These are phyloP conservation scores for Caenorhabditis inopinata DNA, from an alignment of 1,140 invertebrate genomes.

Conservation along the genomic window DNA sequence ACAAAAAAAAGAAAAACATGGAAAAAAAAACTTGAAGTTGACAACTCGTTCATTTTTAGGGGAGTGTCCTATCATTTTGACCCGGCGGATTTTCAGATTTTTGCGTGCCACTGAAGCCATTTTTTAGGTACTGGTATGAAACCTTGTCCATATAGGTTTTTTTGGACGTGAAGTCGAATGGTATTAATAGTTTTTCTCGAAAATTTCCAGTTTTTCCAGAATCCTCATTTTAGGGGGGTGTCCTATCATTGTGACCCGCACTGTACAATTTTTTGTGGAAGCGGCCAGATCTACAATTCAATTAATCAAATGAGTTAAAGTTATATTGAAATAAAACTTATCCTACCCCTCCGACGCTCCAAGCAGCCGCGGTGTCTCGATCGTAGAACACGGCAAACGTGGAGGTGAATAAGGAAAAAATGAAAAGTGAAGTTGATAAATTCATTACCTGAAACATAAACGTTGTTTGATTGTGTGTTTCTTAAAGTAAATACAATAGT, in stretches of 20 bases:
- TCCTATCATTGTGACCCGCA: slow-evolving; percentile 47
- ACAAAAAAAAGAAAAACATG: no score
- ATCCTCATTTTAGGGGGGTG: slow-evolving; percentile 41
- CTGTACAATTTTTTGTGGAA: slow-evolving; percentile 44
- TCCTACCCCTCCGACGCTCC: slow-evolving; percentile 42
- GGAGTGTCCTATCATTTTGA: no score
- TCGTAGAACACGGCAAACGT: slow-evolving; percentile 40
- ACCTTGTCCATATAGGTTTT: no score
- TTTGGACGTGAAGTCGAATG: no score
- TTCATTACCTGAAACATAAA: slow-evolving; percentile 10
- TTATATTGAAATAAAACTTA: not conserved
- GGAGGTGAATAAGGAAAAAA: not conserved
- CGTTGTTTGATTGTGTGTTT: no score
- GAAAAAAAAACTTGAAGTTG: no score
- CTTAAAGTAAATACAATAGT: no score
- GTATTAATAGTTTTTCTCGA: slow-evolving; percentile 44
- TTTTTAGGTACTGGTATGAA: no score
- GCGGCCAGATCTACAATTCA: slow-evolving; percentile 47
- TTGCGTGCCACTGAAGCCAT: no score
- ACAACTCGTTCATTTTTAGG: no score
- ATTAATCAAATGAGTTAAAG: not conserved
- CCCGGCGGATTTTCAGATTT: no score
- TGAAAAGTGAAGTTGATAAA: not conserved
- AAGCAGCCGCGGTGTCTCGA: slow-evolving; percentile 32
- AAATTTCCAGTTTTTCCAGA: slow-evolving; percentile 47